Evolutionary conservation across 2,797 vertebrate genomes (phyloP).

Genomic region (Lepilemur septentrionalis): DNA sequence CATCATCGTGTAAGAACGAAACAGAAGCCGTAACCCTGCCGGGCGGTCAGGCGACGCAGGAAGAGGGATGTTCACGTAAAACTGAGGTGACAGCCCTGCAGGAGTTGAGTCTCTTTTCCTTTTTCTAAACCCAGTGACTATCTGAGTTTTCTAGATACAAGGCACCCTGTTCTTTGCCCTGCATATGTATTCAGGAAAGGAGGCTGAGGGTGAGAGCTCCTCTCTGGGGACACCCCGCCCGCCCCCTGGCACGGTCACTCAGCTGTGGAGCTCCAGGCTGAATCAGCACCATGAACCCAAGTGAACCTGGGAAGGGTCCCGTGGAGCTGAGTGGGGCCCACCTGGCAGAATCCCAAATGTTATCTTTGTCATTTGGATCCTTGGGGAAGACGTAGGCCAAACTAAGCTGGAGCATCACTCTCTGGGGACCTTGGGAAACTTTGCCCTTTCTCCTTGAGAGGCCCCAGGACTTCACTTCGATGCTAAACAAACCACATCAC

Average conservation of each 20-base stretch:
- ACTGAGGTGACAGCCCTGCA: fast-evolving
- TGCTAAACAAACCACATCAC: background rate
- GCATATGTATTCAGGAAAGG: background rate
- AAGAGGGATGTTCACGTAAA: background rate
- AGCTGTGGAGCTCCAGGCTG: background rate
- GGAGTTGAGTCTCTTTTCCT: fast-evolving
- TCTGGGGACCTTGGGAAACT: background rate
- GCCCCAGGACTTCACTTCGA: background rate
- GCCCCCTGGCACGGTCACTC: fast-evolving
- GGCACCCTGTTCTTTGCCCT: background rate
- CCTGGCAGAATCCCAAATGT: background rate
- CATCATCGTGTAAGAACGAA: background rate
- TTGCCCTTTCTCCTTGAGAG: background rate
- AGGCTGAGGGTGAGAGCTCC: background rate
- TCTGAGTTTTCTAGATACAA: background rate
- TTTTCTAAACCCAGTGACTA: background rate
- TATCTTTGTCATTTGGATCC: background rate
- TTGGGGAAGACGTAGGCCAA: background rate
- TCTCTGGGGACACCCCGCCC: background rate
- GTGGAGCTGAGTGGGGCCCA: too few relatives aligned
- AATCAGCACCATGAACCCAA: background rate
- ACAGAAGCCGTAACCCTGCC: background rate
- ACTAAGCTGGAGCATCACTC: background rate
- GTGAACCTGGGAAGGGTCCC: background rate
- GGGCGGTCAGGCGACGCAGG: fast-evolving